Evolutionary conservation across 2,888 invertebrate species (phyloP).

Genomic region (Eueremaeus valkanovi): DNA sequence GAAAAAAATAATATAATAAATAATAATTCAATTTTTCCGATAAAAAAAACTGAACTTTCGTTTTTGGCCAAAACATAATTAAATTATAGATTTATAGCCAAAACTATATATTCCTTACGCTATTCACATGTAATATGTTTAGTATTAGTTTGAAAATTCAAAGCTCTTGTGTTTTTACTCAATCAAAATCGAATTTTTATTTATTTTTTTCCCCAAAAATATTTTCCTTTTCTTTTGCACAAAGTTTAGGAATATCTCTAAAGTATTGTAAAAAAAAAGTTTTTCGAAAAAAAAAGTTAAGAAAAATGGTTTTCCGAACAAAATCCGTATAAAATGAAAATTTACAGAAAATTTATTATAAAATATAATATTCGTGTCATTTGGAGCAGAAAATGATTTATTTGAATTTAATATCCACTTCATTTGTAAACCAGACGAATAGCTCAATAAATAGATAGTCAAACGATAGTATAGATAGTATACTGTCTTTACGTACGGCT

Average conservation of each 20-base stretch:
- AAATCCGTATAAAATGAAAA: not conserved
- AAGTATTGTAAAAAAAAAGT: too few relatives aligned
- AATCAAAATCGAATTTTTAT: not conserved
- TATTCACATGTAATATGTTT: too few relatives aligned
- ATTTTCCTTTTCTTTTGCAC: not conserved
- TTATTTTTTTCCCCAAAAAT: not conserved
- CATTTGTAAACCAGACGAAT: too few relatives aligned
- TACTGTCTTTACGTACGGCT: not conserved
- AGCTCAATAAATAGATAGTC: not conserved
- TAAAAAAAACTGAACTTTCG: too few relatives aligned
- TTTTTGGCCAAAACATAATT: too few relatives aligned
- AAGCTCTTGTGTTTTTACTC: not conserved
- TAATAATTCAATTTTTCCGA: too few relatives aligned
- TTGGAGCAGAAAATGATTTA: not conserved
- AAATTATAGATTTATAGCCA: too few relatives aligned
- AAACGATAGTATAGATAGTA: not conserved
- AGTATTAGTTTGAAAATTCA: not conserved
- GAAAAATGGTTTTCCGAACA: not conserved
- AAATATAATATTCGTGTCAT: not conserved
- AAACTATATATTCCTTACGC: too few relatives aligned
- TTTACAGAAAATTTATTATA: not conserved
- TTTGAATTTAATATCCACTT: not conserved
- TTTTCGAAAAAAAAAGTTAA: not conserved
- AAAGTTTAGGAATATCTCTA: not conserved
- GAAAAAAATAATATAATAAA: too few relatives aligned